Base-by-base conservation (phyloP, 2,797 vertebrate species). In the Morelia viridis region DNA sequence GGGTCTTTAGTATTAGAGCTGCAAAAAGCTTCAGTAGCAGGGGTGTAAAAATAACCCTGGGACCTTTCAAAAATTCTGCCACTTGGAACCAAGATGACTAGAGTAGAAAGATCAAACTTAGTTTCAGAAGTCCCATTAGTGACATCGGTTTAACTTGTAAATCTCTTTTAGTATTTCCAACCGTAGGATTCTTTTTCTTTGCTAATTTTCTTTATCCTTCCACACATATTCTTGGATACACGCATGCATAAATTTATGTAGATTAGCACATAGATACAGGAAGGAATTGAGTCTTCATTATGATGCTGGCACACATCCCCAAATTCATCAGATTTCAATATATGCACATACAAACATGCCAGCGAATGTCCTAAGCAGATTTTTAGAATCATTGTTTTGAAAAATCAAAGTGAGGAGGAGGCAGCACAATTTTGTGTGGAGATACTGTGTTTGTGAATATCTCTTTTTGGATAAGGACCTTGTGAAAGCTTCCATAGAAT, bases 401-500 rank as follows among this genome's bases (percentile, higher is more conserved):
- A 60, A 87, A 76, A 24, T 22, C 41, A 71, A 50, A 26, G 31
- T 1, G 3, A 24, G 35, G 35, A 4, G 31, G 28, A 60, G 17
- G 31, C 19, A 80, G 35, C 4, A 80, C 11, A 64, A 64, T 64
- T 61, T 46, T 41, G 60, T 68, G 26, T 3, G 19, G 1, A 19
- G 84, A 62, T 50, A 71, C 2, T n/a, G 86, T 93, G 53, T 26
- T 88, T 94, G 26, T 28, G 9, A 19, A n/a, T 64, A n/a, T 89
- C 84, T 93, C 89, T 86, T 89, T 90, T n/a, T 64, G 71, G 90
- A 93, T 93, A 95, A 94, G 92, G 93, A 99, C 99, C 98, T 99
- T 99, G 95, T 99, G 99, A 95, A 99, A 99, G 93, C 98, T 99
- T 89, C 99, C 98, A 5, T 98, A 99, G 98, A 99, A 99, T 53